A percentile compares a stretch with the other conserved stretches of the same genome.
These are phyloP conservation scores for Chelonus insularis DNA, from an alignment of 1,140 invertebrate species.

Conservation along the genomic window DNA sequence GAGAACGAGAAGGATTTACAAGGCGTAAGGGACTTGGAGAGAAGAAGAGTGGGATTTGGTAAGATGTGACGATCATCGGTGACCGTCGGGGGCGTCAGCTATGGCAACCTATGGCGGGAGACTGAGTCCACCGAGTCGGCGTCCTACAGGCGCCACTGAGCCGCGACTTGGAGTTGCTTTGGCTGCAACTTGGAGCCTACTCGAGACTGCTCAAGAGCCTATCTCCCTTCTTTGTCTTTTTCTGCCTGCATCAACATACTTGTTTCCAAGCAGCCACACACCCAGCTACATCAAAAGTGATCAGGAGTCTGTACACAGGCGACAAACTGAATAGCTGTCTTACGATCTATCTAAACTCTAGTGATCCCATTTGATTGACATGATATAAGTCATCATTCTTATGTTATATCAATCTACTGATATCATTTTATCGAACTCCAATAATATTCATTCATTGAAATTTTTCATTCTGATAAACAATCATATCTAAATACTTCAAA, in stretches of 20 bases:
- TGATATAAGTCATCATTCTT: background rate
- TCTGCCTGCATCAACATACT: conserved; percentile 20
- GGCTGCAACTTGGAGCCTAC: conserved; percentile 20
- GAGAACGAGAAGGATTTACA: background rate
- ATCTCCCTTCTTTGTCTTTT: conserved; percentile 22
- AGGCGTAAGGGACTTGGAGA: background rate
- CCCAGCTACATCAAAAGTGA: too few relatives aligned
- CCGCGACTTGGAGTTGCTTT: conserved; percentile 36
- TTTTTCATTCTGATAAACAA: too few relatives aligned
- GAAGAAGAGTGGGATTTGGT: conserved; percentile 19
- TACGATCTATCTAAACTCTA: too few relatives aligned
- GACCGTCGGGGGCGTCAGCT: conserved; percentile 41
- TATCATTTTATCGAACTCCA: too few relatives aligned
- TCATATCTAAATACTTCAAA: too few relatives aligned
- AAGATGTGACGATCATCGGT: background rate
- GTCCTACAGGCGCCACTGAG: conserved; percentile 55
- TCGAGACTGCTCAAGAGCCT: background rate
- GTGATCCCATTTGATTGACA: too few relatives aligned
- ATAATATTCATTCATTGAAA: too few relatives aligned
- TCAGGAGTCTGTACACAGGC: background rate
- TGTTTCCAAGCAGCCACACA: background rate
- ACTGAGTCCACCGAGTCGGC: conserved; percentile 53
- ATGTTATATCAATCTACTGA: too few relatives aligned
- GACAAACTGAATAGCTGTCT: background rate
- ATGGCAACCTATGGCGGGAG: conserved; percentile 47